phyloP scores from a whole-genome alignment of 2,113 vertebrate genomes.

The Apistogramma diplotaenia region DNA sequence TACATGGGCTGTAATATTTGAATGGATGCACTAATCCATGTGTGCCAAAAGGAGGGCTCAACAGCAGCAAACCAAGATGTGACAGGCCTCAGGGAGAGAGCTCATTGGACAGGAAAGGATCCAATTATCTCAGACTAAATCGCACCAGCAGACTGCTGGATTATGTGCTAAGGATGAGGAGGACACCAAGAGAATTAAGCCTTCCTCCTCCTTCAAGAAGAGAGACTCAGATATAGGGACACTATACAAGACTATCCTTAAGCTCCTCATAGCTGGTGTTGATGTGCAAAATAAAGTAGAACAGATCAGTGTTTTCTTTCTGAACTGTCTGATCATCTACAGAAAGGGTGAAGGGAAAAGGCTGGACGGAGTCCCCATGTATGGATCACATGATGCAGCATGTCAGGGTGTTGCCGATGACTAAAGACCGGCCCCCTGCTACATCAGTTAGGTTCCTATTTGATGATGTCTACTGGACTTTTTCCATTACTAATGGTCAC shows the following conservation, averaged over 20 bases:
- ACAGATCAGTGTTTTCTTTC: not conserved
- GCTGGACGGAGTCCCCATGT: too few species aligned
- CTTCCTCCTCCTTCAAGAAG: not conserved
- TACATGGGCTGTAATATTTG: conserved; percentile 39
- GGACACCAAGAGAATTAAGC: not conserved
- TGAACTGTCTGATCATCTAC: not conserved
- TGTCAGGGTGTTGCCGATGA: too few species aligned
- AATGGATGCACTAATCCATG: conserved; percentile 55
- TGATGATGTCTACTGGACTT: too few species aligned
- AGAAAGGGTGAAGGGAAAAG: not conserved
- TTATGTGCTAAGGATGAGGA: conserved; percentile 33
- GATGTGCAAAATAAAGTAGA: not conserved
- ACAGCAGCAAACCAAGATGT: conserved; percentile 20
- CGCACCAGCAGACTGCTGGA: conserved; percentile 36
- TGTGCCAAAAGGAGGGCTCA: conserved; percentile 25
- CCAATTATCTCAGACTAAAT: conserved; percentile 63
- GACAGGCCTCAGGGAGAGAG: conserved; percentile 4
- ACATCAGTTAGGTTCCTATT: too few species aligned
- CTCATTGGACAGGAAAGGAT: conserved; percentile 53
- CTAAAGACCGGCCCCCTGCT: too few species aligned
- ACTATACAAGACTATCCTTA: not conserved
- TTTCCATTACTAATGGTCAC: too few species aligned
- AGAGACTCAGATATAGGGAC: too few species aligned
- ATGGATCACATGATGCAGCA: not conserved
- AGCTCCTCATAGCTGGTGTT: not conserved